Evolutionary conservation across 2,797 vertebrate genomes (phyloP).

Genomic region (Champsocephalus esox): DNA sequence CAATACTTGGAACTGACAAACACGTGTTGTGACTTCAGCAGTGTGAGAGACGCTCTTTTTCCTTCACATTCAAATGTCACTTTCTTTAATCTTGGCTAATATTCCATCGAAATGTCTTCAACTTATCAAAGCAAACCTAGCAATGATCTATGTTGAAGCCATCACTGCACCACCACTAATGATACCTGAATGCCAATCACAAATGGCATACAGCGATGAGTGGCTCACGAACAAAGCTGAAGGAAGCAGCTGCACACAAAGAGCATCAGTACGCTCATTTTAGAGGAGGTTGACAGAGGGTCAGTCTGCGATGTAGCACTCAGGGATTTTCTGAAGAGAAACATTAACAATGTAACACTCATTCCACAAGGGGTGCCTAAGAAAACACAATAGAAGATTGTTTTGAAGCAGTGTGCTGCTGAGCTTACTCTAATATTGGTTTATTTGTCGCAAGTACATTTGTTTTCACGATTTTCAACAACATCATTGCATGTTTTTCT

Average conservation of each 20-base stretch:
- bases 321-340: too few species aligned
- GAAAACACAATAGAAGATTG: too few species aligned
- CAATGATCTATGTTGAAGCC: slow-evolving; percentile 28
- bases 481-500: too few species aligned
- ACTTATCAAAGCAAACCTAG: slow-evolving; percentile 45
- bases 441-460: too few species aligned
- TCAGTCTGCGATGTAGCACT: not conserved
- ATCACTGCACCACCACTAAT: slow-evolving; percentile 13
- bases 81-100: slow-evolving; percentile 49
- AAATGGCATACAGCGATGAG: slow-evolving; percentile 28
- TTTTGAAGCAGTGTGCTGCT: too few species aligned
- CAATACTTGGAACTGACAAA: slow-evolving; percentile 42
- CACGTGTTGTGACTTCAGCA: slow-evolving; percentile 38
- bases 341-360: too few species aligned
- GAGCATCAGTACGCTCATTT: slow-evolving; percentile 17
- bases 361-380: too few species aligned
- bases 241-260: slow-evolving; percentile 23
- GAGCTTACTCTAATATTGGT: too few species aligned
- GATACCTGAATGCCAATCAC: slow-evolving; percentile 25
- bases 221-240: not conserved
- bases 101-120: slow-evolving; percentile 52
- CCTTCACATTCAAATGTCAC: slow-evolving; percentile 42
- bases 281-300: slow-evolving; percentile 23
- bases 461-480: too few species aligned
- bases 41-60: slow-evolving; percentile 27